Evolutionary conservation across 1,140 invertebrate genomes (phyloP), one percentile per base, ranked within the genome.

Genomic region (Bombus huntii): DNA sequence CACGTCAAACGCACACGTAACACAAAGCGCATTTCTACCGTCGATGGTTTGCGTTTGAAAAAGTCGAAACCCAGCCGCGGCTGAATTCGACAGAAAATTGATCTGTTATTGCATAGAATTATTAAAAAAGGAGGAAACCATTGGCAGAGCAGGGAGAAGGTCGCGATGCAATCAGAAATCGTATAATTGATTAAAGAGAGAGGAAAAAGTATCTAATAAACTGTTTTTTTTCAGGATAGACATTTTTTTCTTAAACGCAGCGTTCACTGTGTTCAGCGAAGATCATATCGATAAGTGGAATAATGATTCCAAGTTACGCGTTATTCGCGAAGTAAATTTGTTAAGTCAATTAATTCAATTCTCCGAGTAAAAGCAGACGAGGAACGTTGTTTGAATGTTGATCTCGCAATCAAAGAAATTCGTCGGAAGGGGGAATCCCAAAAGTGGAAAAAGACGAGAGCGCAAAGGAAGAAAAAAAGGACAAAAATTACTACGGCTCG

Each of bases 61-160:
- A 73, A 73, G 22, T 72, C n/a, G 28, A 72, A 72, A 44, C 28
- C 2, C 70, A n/a, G 70, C 70, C 70, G 12, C 39, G 39, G 39
- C 39, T 72, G 70, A 72, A 6, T 72, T 72, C 70, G 70, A 72
- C 70, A 31, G 71, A 73, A 47, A 73, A 73, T 72, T 72, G 70
- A 44, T 18, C 10, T 5, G 68, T 71, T 71, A 71, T 72, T n/a
- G 2, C 39, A 6, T 37, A 15, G 39, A 28, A 42, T 72, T n/a
- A 39, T 72, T 28, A 15, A 39, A 72, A 15, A 18, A 6, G 22
- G 31, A 34, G 31, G 2, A 31, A 34, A 53, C 31, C 2, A 8
- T 34, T 2, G 13, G 18, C 31, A 2, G 31, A 34, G 65, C 28
- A 2, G 13, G 28, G 1, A 31, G 10, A 66, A 34, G 34, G 18